Base-by-base conservation (phyloP, 1,140 invertebrate genomes). In the Triops longicaudatus region DNA sequence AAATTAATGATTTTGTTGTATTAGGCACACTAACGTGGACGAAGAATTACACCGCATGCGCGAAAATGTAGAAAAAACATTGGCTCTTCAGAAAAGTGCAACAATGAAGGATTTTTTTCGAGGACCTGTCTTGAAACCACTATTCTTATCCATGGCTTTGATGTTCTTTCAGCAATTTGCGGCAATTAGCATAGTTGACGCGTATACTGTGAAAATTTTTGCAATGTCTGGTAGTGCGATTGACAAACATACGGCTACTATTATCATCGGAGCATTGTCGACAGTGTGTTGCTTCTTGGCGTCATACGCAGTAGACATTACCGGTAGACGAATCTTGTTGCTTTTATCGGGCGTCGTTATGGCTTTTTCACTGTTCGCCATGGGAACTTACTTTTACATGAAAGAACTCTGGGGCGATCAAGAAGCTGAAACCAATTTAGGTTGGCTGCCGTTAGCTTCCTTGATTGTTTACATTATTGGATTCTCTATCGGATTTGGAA, bases 231-330 rank as follows among this genome's bases (percentile, higher is more conserved):
- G 89, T 0, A 88, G 87, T 0, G 82, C 82, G 0, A 79, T 93
- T 0, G 82, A 88, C 22, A 83, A 89, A 0, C 85, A 87, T 26
- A 82, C 90, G 31, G 88, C 89, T 0, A 90, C 93, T 0, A 94
- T 95, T 74, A 89, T 95, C 28, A 88, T 96, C 78, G 94, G 92
- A 14, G 81, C 86, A 14, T 90, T 94, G 0, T 90, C 91, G 84
- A 83, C 94, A 1, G 63, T 88, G 0, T 89, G 92, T 0, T 91
- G 91, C 0, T 85, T 83, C 1, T 82, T 90, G 0, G 91, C 92
- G 0, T 91, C 91, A 0, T 78, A 92, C 0, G 84, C 94, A 14
- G 91, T 92, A 22, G 93, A 94, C 80, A 87, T 88, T 50, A 85
- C 90, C 14, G 93, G 93, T 7, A 87, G 94, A 78, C 87, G 89